phyloP scores from a whole-genome alignment of 2,113 vertebrate genomes.

The Petrocephalus microphthalmus region DNA sequence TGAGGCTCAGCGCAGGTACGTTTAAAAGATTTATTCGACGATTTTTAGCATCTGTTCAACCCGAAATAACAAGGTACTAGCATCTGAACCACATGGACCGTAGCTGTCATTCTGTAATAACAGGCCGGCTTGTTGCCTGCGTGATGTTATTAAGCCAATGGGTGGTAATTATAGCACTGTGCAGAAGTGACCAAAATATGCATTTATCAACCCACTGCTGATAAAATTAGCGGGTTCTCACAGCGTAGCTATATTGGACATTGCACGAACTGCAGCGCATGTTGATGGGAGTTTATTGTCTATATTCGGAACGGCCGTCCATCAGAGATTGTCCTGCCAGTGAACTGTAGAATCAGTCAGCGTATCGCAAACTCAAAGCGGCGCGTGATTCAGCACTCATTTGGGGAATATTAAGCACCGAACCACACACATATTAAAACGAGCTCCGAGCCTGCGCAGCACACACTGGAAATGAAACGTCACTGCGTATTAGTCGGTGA shows the following conservation, averaged over 20 bases:
- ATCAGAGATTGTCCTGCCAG: not conserved
- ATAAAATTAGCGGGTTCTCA: not conserved
- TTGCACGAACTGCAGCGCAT: not conserved
- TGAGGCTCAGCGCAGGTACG: not conserved
- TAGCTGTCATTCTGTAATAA: not conserved
- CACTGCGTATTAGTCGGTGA: not conserved
- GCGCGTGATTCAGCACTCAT: not conserved
- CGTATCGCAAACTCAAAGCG: no score
- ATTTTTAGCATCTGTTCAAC: not conserved
- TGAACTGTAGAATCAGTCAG: no score
- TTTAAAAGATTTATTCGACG: not conserved
- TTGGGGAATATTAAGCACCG: not conserved
- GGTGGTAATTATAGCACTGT: not conserved
- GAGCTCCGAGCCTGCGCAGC: not conserved
- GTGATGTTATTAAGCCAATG: not conserved
- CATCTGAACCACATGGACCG: not conserved
- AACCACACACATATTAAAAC: no score
- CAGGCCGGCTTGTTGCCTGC: not conserved
- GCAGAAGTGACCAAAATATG: not conserved
- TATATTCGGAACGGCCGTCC: not conserved
- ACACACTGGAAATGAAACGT: not conserved
- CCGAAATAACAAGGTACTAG: not conserved
- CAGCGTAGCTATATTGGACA: not conserved
- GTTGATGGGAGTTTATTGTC: not conserved
- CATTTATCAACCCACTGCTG: not conserved